phyloP scores from a whole-genome alignment of 2,888 invertebrate species.

The Athetis lepigone region DNA sequence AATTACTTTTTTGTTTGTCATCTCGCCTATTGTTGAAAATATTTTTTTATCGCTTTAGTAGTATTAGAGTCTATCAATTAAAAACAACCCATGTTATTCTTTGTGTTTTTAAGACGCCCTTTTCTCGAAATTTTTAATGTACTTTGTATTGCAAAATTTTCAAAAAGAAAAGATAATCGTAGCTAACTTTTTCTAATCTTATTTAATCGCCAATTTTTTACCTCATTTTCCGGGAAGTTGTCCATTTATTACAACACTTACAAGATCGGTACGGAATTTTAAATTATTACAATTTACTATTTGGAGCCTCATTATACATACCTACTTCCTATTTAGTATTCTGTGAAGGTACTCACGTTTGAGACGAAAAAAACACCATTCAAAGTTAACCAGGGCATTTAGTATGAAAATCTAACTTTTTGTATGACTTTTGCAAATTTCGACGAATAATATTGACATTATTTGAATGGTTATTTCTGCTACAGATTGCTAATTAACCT shows the following conservation, averaged over 20 bases:
- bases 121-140: no score
- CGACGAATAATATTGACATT: slow-evolving; percentile 12
- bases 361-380: slow-evolving; percentile 27
- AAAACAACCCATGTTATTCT: no score
- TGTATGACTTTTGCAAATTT: slow-evolving; percentile 2
- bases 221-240: not conserved
- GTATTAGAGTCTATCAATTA: no score
- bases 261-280: slow-evolving; percentile 7
- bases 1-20: no score
- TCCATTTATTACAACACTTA: slow-evolving; percentile 12
- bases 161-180: not conserved
- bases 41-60: no score
- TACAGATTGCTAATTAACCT: slow-evolving; percentile 14
- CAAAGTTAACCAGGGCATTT: slow-evolving; percentile 16
- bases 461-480: slow-evolving; percentile 22
- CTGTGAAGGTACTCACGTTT: slow-evolving; percentile 30
- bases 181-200: no score
- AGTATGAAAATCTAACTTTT: slow-evolving; percentile 28
- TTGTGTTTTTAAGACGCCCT: no score
- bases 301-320: slow-evolving; percentile 15
- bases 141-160: no score
- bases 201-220: not conserved
- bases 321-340: slow-evolving; percentile 47
- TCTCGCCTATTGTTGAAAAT: no score
- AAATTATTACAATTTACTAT: slow-evolving; percentile 11